Base-by-base conservation (phyloP, 2,797 vertebrate genomes). In the Rhinichthys osculus region DNA sequence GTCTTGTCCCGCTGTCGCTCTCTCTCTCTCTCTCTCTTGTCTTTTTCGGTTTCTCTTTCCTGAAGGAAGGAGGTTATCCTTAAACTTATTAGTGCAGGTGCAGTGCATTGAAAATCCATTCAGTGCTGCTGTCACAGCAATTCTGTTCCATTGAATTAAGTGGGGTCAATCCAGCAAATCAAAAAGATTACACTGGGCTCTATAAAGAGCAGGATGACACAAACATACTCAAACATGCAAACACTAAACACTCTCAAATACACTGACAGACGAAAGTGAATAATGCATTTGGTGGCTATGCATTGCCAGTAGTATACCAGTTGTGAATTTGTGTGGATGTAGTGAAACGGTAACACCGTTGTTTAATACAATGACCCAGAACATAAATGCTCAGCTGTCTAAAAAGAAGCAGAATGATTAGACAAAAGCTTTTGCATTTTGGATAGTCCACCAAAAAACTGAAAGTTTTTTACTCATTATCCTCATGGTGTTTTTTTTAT, bases 91-190 rank as follows among this genome's bases (percentile, higher is more conserved):
- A 92, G 85, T 91, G 92, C 89, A 92, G 91, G 92, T 93, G 90
- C 88, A 87, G 90, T 89, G 90, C 92, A 94, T 94, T 94, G 94
- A 93, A 94, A 94, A 94, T 94, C 94, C 90, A 93, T 95, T 90
- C 92, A 87, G 90, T 91, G 92, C 84, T 94, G 93, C 94, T 94
- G 93, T 93, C 92, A 93, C 94, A 94, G 94, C 92, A 77, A 90
- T 94, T 95, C 91, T 92, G 88, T 90, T 93, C 91, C 91, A 94
- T 93, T 92, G 93, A 94, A 95, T 94, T 94, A 94, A 93, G 88
- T 92, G 90, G 90, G 93, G 93, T 94, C 93, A 95, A 92, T 92
- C 90, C 92, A 89, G 90, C 92, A 94, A 93, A 94, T 95, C 92
- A 93, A 92, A 17, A 91, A 93, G 92, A 93, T 93, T 94, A 93